Percentiles rank a stretch among this genome's conserved stretches.
phyloP scores from a whole-genome alignment of 2,888 invertebrate genomes.

The Meteorus colon region DNA sequence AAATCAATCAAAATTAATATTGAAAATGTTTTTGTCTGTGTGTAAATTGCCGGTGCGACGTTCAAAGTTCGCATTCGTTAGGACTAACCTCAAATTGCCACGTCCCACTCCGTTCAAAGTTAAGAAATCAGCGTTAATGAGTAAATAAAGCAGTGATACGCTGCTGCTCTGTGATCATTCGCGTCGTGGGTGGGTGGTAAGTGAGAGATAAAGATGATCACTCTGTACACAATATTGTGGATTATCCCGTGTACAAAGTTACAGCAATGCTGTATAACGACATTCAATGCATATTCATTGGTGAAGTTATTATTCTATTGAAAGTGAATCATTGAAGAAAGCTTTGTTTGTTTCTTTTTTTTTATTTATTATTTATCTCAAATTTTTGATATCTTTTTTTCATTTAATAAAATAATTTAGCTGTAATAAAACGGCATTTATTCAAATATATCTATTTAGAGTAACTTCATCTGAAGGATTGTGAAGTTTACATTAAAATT shows the following conservation, averaged over 20 bases:
- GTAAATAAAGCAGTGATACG: conserved; percentile 22
- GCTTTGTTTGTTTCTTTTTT: not conserved
- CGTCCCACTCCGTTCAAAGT: conserved; percentile 29
- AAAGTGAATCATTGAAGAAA: not conserved
- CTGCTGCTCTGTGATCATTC: not conserved
- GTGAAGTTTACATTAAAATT: not conserved
- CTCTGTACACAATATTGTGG: conserved; percentile 13
- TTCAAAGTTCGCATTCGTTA: conserved; percentile 53
- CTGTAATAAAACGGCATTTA: not conserved
- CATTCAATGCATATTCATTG: conserved; percentile 7
- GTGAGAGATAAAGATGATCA: conserved; percentile 19
- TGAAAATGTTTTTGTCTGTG: conserved; percentile 57
- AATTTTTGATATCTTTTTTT: no score
- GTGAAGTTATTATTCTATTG: conserved; percentile 3
- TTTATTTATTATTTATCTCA: not conserved
- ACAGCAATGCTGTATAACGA: conserved; percentile 1
- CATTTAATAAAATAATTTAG: not conserved
- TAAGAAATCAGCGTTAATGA: conserved; percentile 46
- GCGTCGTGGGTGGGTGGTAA: conserved; percentile 21
- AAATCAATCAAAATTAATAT: conserved; percentile 54
- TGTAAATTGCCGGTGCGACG: conserved; percentile 60
- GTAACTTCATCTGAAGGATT: not conserved
- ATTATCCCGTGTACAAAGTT: not conserved
- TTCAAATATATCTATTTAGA: not conserved
- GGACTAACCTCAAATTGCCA: conserved; percentile 60